Percentiles rank a stretch among this genome's conserved stretches.
Evolutionary conservation across 1,140 invertebrate species (phyloP).

Genomic region (Drosophila saltans): DNA sequence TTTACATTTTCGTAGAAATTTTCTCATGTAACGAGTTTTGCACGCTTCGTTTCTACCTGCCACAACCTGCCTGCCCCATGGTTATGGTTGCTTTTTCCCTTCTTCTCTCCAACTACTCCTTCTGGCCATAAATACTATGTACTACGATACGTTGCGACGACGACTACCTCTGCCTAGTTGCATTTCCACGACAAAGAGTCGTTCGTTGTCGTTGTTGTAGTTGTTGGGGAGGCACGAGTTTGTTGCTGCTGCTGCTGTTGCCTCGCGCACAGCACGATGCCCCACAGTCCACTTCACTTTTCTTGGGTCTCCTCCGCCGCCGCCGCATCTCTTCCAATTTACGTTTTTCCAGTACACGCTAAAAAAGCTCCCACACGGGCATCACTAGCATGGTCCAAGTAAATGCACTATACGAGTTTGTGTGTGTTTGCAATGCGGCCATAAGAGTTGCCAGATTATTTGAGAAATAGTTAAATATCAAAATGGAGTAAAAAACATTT

Average conservation of each 20-base stretch:
- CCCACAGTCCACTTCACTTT: neutral
- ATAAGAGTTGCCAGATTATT: conserved; percentile 37
- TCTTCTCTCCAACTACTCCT: conserved; percentile 49
- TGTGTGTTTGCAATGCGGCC: conserved; percentile 21
- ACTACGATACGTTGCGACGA: conserved; percentile 45
- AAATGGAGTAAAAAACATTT: too few relatives aligned
- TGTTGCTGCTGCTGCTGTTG: neutral
- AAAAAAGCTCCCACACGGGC: conserved; percentile 39
- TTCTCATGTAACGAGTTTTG: conserved; percentile 61
- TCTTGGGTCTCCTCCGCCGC: neutral
- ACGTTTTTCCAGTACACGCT: conserved; percentile 12
- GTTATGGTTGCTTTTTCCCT: conserved; percentile 21
- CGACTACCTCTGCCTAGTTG: conserved; percentile 35
- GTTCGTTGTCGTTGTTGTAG: conserved; percentile 3
- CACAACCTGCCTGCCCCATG: conserved; percentile 60
- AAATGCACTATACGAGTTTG: conserved; percentile 29
- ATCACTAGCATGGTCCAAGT: conserved; percentile 39
- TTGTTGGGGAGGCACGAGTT: neutral
- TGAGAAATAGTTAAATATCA: neutral
- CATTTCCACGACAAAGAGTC: conserved; percentile 46
- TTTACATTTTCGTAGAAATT: conserved; percentile 37
- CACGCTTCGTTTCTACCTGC: conserved; percentile 61
- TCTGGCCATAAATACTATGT: conserved; percentile 63
- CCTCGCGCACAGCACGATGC: neutral
- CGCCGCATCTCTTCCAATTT: neutral